Evolutionary conservation across 2,113 vertebrate genomes (phyloP), one percentile per base, ranked within the genome.

Genomic region (Petroica traversi): DNA sequence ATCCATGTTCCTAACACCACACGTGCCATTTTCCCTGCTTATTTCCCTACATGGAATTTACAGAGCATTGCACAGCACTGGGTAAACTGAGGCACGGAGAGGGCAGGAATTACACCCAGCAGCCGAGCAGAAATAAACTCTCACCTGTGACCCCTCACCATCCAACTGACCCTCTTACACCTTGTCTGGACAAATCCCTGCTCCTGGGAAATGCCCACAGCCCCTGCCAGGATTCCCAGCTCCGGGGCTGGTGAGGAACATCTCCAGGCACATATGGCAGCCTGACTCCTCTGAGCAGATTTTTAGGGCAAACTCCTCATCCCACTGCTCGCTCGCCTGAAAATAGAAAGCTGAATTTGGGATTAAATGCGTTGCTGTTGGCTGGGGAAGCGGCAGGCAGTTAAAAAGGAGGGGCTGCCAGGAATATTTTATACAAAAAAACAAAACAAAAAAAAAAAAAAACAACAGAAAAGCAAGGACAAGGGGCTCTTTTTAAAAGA

Each of bases 261-360:
- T 74, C 84, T 89, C 93, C 72, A 69, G 19, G 61, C 64, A 88
- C 98, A 97, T 96, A 97, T 97, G 97, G 97, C 92, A 83, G 82
- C 97, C 96, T 74, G 72, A 93, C 96, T 97, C 92, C 94, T 91
- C 93, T 36, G 89, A 98, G 94, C 86, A 88, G 97, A 96, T 97
- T 98, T 98, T 98, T 97, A 98, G 96, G 98, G 97, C 97, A 98
- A 97, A 95, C 89, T 97, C 97, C 90, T 97, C 97, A 96, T 97
- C 97, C 97, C 72, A 81, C 97, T 78, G 91, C 93, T 97, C 34
- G 40, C 94, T 95, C 6, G 46, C 84, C 97, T 95, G 95, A 97
- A 98, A 98, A 98, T 98, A 98, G 98, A 97, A 91, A 75, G 92
- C 96, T 95, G 98, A 96, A 97, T 98, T 98, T 85, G 96, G 97